Evolutionary conservation across 2,113 vertebrate genomes (phyloP), one percentile per base, ranked within the genome.

Genomic region (Todiramphus saurophagus): DNA sequence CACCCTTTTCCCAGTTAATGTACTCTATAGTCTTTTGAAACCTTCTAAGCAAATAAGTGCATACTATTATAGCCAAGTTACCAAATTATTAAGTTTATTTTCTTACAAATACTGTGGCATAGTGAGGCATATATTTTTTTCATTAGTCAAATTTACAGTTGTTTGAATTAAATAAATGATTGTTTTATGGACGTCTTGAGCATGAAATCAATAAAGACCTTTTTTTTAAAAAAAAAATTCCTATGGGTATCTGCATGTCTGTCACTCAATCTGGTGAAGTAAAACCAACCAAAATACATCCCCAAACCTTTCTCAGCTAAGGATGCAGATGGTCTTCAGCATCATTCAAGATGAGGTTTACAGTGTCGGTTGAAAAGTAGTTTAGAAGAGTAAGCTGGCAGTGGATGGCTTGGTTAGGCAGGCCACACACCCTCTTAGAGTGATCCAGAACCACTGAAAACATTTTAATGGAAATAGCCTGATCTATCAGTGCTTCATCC

Each of bases 141-240:
- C 39, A 46, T 68, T 68, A 93, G 69, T 89, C 86, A 87, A n/a
- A 69, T 88, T 80, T 88, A 87, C 24, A 85, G 58, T 41, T 90
- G 23, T 73, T 92, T 94, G 63, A 91, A 85, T 93, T 74, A 62
- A 88, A 55, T 69, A 78, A 93, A 37, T 92, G 6, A n/a, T 67
- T 91, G 25, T 87, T 92, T 94, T 87, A 70, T 91, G 72, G 81
- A 59, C 0, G 0, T 90, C 75, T 18, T 78, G 25, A 80, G 55
- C 48, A 90, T 76, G 33, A 74, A 66, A 92, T 83, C 63, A 96
- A 91, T 97, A 97, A 97, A 97, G 48, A 75, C 30, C 62, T 64
- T 91, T 92, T 90, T 79, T 46, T 31, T 8, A 30, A 4, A 8
- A 59, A 53, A 53, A 53, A 53, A 90, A 81, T 37, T 72, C 18